These are phyloP conservation scores for Margaritifera margaritifera DNA, from an alignment of 2,888 invertebrate species.

Conservation along the genomic window DNA sequence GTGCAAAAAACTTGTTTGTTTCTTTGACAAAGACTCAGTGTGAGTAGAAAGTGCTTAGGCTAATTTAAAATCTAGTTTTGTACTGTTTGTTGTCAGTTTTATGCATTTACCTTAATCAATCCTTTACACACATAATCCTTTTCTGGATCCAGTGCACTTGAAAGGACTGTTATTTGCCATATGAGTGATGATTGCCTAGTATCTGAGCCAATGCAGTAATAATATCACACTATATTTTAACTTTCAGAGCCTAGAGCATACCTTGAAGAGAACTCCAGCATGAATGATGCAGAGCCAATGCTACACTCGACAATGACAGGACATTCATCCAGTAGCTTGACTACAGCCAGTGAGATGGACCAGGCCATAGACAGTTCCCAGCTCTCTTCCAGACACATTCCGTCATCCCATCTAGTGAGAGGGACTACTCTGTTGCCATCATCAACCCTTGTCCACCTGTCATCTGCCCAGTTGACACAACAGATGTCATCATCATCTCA, in stretches of 20 bases:
- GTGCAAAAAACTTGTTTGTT: too few species aligned
- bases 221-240: too few species aligned
- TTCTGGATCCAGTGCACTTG: too few species aligned
- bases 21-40: too few species aligned
- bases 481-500: slow-evolving; percentile 3
- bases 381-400: slow-evolving; percentile 7
- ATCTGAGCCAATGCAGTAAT: too few species aligned
- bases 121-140: too few species aligned
- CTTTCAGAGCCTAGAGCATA: neutral
- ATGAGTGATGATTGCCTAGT: too few species aligned
- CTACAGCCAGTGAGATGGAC: slow-evolving; percentile 16
- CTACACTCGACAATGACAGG: slow-evolving; percentile 26
- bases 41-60: too few species aligned
- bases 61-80: too few species aligned
- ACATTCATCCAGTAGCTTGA: slow-evolving; percentile 6
- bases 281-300: slow-evolving; percentile 30
- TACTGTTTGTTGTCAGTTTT: too few species aligned
- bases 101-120: too few species aligned
- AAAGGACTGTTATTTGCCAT: too few species aligned
- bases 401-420: neutral
- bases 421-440: neutral
- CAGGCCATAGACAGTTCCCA: neutral
- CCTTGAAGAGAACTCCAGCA: slow-evolving; percentile 18
- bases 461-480: neutral
- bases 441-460: neutral